Percentiles rank a stretch among this genome's conserved stretches.
phyloP scores from a whole-genome alignment of 2,888 invertebrate genomes.

The Phasia obesa region DNA sequence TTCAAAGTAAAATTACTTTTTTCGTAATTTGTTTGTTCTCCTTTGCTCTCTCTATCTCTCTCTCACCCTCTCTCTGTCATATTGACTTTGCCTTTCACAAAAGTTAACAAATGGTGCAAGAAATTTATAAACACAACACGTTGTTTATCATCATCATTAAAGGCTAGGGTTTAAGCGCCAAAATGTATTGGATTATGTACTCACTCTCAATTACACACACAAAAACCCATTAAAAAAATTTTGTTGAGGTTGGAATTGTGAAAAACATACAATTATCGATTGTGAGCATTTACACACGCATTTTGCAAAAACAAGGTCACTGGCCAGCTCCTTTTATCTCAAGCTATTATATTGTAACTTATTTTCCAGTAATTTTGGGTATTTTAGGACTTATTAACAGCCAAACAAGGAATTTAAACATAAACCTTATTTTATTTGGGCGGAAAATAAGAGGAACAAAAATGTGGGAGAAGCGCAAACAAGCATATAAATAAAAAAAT shows the following conservation, averaged over 20 bases:
- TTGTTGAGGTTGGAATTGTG: constrained; percentile 13
- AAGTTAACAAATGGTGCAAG: constrained; percentile 23
- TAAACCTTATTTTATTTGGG: background rate
- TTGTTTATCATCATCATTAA: constrained; percentile 25
- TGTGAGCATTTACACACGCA: constrained; percentile 12
- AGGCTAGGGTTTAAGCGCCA: constrained; percentile 38
- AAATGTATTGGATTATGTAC: constrained; percentile 24
- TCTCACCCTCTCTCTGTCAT: too few relatives aligned
- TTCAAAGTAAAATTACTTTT: constrained; percentile 45
- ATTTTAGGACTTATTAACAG: constrained; percentile 44
- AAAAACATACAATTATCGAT: background rate
- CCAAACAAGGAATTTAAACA: background rate
- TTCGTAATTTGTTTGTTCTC: constrained; percentile 33
- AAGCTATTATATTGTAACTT: background rate
- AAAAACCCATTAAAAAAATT: constrained; percentile 10
- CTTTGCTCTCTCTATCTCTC: too few relatives aligned
- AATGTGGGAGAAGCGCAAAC: too few relatives aligned
- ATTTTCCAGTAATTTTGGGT: background rate
- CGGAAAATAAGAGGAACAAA: too few relatives aligned
- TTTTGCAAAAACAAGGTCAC: constrained; percentile 49
- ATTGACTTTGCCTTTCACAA: too few relatives aligned
- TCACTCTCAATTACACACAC: background rate
- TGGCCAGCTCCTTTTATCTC: constrained; percentile 9
- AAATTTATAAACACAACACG: constrained; percentile 55
- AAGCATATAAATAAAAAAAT: too few relatives aligned